Percentiles rank a stretch among this genome's conserved stretches.
Evolutionary conservation across 2,888 invertebrate genomes (phyloP).

Genomic region (Watsonalla cultraria): DNA sequence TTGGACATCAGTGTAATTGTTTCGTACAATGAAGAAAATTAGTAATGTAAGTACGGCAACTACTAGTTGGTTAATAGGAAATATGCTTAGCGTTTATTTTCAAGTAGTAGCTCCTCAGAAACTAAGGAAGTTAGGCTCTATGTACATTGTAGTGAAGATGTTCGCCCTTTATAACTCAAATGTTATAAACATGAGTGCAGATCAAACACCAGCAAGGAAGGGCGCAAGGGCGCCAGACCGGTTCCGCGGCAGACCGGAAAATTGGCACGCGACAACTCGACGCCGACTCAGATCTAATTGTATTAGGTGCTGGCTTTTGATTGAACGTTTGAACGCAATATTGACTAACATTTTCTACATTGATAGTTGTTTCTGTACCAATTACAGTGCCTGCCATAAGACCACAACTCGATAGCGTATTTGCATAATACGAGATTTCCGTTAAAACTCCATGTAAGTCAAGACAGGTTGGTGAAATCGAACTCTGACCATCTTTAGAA

Average conservation of each 20-base stretch:
- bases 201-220: conserved; percentile 9
- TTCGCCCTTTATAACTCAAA: neutral
- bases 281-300: conserved; percentile 18
- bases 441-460: neutral
- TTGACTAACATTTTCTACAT: neutral
- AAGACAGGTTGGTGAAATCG: neutral
- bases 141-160: too few species aligned
- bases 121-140: too few species aligned
- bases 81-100: too few species aligned
- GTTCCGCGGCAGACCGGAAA: conserved; percentile 49
- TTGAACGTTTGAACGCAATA: neutral
- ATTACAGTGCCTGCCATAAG: neutral
- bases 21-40: too few species aligned
- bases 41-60: too few species aligned
- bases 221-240: conserved; percentile 32
- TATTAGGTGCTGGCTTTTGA: conserved; percentile 8
- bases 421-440: neutral
- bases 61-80: too few species aligned
- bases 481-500: neutral
- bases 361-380: neutral
- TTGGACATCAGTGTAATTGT: too few species aligned
- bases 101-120: too few species aligned
- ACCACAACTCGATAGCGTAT: neutral
- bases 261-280: conserved; percentile 35
- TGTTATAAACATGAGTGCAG: neutral